Evolutionary conservation across 2,797 vertebrate species (phyloP).

Genomic region (Aldrovandia affinis): DNA sequence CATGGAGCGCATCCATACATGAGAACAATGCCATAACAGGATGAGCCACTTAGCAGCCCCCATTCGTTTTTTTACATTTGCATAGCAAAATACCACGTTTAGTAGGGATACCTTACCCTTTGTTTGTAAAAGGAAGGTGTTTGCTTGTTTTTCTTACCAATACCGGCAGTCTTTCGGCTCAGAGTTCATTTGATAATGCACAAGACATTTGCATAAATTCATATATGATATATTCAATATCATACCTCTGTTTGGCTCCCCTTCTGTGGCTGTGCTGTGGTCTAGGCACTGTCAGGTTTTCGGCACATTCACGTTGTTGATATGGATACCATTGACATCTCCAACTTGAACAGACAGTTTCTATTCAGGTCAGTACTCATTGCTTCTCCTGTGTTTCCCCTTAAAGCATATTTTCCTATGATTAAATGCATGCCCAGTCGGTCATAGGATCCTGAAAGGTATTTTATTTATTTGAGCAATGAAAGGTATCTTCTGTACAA

Average conservation of each 20-base stretch:
- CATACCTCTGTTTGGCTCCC: not conserved
- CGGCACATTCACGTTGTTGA: constrained; percentile 96
- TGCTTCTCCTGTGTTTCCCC: not conserved
- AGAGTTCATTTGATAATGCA: not conserved
- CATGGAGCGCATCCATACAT: too few species aligned
- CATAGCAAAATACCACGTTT: not conserved
- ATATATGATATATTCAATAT: too few species aligned
- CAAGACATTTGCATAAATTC: not conserved
- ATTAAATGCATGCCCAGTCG: not conserved
- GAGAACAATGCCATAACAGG: too few species aligned
- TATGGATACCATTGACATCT: constrained; percentile 97
- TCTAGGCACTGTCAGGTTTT: constrained; percentile 92
- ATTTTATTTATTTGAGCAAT: not conserved
- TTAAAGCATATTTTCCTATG: not conserved
- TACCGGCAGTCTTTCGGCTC: not conserved
- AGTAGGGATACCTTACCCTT: not conserved
- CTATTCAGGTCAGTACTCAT: constrained; percentile 87
- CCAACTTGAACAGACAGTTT: constrained; percentile 98
- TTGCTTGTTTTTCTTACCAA: not conserved
- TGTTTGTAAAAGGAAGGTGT: not conserved
- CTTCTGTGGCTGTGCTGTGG: not conserved
- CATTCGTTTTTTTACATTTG: constrained; percentile 2
- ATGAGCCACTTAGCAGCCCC: too few species aligned
- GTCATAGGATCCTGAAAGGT: not conserved
- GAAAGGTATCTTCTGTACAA: not conserved